These are phyloP conservation scores for Ceraclea dissimilis DNA, from an alignment of 2,888 invertebrate species.

Conservation along the genomic window DNA sequence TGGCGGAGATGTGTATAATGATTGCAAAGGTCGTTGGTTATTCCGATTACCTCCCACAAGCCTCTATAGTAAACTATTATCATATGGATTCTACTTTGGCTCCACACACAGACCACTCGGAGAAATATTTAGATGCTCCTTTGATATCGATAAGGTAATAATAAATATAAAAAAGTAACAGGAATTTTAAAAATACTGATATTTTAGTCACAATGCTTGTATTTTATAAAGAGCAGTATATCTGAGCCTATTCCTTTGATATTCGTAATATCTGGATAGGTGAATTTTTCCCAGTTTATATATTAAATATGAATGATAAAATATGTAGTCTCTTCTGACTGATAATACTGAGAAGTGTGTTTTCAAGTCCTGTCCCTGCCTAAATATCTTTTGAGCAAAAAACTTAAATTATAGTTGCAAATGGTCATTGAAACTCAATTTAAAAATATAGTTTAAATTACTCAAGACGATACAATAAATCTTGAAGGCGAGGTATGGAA, in stretches of 20 bases:
- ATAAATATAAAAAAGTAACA: not conserved
- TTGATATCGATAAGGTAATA: constrained; percentile 79
- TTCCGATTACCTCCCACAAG: constrained; percentile 66
- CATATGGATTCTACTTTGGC: constrained; percentile 86
- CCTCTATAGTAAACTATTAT: constrained; percentile 95
- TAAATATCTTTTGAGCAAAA: not conserved
- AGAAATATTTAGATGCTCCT: constrained; percentile 77
- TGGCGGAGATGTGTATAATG: constrained; percentile 55
- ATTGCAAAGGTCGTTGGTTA: constrained; percentile 56
- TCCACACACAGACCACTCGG: constrained; percentile 93
- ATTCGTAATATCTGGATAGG: too few relatives aligned
- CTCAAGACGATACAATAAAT: too few relatives aligned
- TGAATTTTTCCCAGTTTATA: too few relatives aligned
- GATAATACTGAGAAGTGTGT: too few relatives aligned
- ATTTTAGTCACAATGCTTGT: too few relatives aligned
- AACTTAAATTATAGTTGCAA: not conserved
- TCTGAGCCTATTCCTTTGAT: too few relatives aligned
- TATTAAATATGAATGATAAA: too few relatives aligned
- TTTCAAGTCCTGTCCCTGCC: not conserved
- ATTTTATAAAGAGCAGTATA: too few relatives aligned
- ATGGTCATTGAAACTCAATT: not conserved
- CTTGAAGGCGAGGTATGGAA: too few relatives aligned
- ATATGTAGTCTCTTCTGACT: too few relatives aligned
- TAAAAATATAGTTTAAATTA: too few relatives aligned
- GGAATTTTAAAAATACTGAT: not conserved